Evolutionary conservation across 2,888 invertebrate species (phyloP), one percentile per base, ranked within the genome.

Genomic region (Nineta flava): DNA sequence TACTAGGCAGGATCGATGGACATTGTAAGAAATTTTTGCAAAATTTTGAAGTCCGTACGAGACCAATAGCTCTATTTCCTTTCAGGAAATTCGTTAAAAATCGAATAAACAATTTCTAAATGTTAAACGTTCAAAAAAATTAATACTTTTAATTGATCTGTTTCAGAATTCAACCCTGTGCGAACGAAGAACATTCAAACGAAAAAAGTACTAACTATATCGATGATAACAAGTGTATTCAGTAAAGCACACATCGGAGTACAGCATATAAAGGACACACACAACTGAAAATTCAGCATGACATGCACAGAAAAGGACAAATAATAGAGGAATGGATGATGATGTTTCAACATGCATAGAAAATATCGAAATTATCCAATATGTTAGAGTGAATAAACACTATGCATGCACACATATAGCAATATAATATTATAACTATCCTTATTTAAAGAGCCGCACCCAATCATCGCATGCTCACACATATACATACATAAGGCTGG

Each of bases 391-490:
- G 38, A 38, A 38, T 38, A 38, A 38, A 9, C 38, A 26, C 7
- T 26, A 26, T 26, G 26, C 26, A 26, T 26, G 7, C 26, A 26
- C 7, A 26, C 7, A 26, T 9, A 32, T 12, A 38, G 10, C 6
- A 38, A 13, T 38, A 38, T 38, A 13, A 38, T 38, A 38, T 13
- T 38, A 4, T 38, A 35, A 34, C 35, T 38, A 44, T 45, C 44
- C 45, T 44, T 34, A 34, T 49, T 26, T 34, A 38, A 13, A 49
- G 45, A 49, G 49, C 49, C 49, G 49, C 49, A 31, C 49, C 49
- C 49, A 49, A 49, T 49, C 45, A 49, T 45, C 49, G 49, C 49
- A 44, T 49, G 49, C 49, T 49, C 38, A 38, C 38, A 5, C 38
- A 38, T 15, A 35, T 13, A 38, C 38, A 38, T 38, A 6, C 15